Percentiles rank a stretch among this genome's conserved stretches.
phyloP scores from a whole-genome alignment of 2,113 vertebrate genomes.

The Oryzias woworae region DNA sequence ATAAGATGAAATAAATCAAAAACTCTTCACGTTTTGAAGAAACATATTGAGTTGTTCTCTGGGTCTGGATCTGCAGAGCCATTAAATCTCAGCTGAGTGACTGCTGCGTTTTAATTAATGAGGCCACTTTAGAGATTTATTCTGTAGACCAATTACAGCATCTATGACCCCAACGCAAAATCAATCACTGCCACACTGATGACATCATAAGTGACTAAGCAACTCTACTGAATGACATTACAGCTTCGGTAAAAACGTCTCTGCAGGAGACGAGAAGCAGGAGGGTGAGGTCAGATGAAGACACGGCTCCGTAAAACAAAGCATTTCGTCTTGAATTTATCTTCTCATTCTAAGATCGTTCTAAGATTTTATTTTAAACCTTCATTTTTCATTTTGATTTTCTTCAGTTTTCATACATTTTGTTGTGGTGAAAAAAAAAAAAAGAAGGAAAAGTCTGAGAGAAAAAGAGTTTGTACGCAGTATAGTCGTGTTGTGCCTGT shows the following conservation, averaged over 20 bases:
- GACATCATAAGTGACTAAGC: constrained; percentile 70
- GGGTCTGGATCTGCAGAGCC: constrained; percentile 20
- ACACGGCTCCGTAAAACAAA: no score
- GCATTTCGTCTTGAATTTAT: no score
- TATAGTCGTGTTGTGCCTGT: no score
- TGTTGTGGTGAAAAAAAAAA: no score
- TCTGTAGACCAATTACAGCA: constrained; percentile 53
- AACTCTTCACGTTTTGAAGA: constrained; percentile 22
- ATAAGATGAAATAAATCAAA: constrained; percentile 44
- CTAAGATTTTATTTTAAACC: no score
- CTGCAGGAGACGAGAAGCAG: neutral
- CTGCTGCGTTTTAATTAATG: constrained; percentile 60
- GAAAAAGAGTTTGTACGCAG: no score
- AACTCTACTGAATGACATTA: constrained; percentile 43
- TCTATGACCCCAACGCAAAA: constrained; percentile 54
- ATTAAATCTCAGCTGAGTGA: constrained; percentile 64
- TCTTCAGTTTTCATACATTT: no score
- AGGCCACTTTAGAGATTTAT: constrained; percentile 69
- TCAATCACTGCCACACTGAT: constrained; percentile 60
- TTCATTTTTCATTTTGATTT: no score
- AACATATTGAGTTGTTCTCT: constrained; percentile 57
- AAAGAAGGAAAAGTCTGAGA: no score
- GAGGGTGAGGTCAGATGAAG: no score
- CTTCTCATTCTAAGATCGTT: no score
- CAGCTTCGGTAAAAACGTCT: neutral